Evolutionary conservation across 1,140 invertebrate genomes (phyloP).

Genomic region (Asbolus verrucosus): DNA sequence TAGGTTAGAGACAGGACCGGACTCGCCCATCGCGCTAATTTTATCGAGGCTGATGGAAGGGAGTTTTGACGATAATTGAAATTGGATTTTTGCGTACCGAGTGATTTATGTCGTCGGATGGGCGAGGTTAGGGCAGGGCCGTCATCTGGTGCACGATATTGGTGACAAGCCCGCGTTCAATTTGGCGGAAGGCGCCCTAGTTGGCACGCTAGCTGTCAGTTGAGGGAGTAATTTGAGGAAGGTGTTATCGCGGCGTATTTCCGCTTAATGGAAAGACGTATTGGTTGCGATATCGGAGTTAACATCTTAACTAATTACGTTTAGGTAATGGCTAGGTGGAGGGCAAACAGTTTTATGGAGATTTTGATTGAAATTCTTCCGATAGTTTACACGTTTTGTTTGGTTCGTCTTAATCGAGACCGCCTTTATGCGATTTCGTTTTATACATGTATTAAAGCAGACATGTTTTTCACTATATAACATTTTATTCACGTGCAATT

Average conservation of each 20-base stretch:
- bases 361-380: constrained; percentile 13
- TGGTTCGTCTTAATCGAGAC: no score
- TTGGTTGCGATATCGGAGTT: no score
- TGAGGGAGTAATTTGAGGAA: no score
- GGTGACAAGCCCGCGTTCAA: background rate
- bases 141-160: constrained; percentile 4
- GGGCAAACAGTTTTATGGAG: constrained; percentile 15
- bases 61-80: constrained; percentile 24
- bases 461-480: no score
- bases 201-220: background rate
- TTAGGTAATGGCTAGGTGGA: no score
- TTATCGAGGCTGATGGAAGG: background rate
- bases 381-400: no score
- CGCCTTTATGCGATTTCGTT: no score
- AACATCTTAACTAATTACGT: constrained; percentile 16
- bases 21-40: background rate
- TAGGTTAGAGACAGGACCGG: background rate
- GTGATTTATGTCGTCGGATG: constrained; percentile 22
- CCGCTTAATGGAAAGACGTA: background rate
- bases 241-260: no score
- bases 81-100: constrained; percentile 14
- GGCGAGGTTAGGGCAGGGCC: constrained; percentile 4
- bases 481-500: no score
- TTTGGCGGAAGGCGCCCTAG: background rate
- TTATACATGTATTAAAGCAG: no score